Evolutionary conservation across 1,140 invertebrate species (phyloP).

Genomic region (Bombus polaris): DNA sequence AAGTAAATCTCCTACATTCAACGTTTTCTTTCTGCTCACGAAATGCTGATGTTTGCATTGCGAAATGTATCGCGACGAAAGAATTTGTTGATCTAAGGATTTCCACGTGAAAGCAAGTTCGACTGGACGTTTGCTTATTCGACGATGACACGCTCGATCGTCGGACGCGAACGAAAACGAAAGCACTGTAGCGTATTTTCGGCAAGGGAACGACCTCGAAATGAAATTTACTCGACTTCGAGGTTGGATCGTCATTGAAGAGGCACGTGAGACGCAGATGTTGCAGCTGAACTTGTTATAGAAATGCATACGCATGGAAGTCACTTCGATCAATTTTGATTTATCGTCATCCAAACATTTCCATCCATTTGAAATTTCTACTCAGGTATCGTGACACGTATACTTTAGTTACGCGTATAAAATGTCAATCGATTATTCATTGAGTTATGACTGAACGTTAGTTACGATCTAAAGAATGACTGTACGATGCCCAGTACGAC

Average conservation of each 20-base stretch:
- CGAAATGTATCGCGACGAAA: background rate
- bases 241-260: background rate
- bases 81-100: constrained; percentile 14
- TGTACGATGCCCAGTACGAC: too few species aligned
- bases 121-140: background rate
- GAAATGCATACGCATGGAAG: background rate
- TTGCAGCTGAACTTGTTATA: background rate
- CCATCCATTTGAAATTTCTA: background rate
- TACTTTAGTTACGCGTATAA: background rate
- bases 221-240: background rate
- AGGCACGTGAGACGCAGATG: background rate
- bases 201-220: constrained; percentile 26
- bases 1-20: background rate
- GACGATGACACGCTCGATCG: background rate
- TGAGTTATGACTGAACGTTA: background rate
- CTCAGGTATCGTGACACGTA: background rate
- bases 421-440: constrained; percentile 25
- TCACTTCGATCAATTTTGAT: background rate
- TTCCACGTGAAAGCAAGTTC: background rate
- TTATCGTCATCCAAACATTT: background rate
- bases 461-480: background rate
- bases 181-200: constrained; percentile 18
- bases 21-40: background rate
- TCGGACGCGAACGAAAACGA: constrained; percentile 1
- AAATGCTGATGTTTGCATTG: background rate